These are phyloP conservation scores for Halocynthia aurantium DNA, from an alignment of 23 tunicate genomes.

Conservation along the genomic window DNA sequence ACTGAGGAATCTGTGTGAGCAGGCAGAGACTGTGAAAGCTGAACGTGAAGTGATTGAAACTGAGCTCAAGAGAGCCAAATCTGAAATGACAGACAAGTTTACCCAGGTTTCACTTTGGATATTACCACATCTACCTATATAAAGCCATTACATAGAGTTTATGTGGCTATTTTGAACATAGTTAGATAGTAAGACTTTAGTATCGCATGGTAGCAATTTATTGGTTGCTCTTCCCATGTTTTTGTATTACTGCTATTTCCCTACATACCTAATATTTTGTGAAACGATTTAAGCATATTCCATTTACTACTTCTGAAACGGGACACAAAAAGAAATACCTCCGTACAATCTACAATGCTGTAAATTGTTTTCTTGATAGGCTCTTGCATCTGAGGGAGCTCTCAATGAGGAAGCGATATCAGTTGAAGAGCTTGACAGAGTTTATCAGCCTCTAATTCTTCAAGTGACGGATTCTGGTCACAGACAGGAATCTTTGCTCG, in stretches of 20 bases:
- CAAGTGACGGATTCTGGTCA: conserved; percentile 73
- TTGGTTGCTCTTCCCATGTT: no score
- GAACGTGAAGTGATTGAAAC: conserved; percentile 96
- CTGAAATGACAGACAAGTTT: conserved; percentile 82
- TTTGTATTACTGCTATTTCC: no score
- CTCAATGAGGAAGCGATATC: conserved; percentile 80
- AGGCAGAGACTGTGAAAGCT: conserved; percentile 80
- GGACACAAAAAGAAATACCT: no score
- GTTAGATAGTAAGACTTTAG: no score
- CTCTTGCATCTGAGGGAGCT: conserved; percentile 83
- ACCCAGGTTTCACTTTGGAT: conserved; percentile 22
- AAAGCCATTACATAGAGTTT: no score
- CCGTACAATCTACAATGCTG: no score
- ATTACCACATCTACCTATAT: no score
- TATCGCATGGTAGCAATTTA: no score
- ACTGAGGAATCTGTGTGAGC: conserved; percentile 74
- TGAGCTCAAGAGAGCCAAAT: conserved; percentile 53
- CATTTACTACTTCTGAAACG: no score
- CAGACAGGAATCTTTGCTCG: conserved; percentile 83
- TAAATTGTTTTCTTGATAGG: conserved; percentile 26
- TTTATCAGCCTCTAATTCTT: conserved; percentile 63
- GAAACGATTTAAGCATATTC: no score
- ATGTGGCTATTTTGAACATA: no score
- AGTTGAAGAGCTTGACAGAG: conserved; percentile 61
- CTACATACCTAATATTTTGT: no score